Evolutionary conservation across 2,113 vertebrate genomes (phyloP), one percentile per base, ranked within the genome.

Genomic region (Sapajus apella): DNA sequence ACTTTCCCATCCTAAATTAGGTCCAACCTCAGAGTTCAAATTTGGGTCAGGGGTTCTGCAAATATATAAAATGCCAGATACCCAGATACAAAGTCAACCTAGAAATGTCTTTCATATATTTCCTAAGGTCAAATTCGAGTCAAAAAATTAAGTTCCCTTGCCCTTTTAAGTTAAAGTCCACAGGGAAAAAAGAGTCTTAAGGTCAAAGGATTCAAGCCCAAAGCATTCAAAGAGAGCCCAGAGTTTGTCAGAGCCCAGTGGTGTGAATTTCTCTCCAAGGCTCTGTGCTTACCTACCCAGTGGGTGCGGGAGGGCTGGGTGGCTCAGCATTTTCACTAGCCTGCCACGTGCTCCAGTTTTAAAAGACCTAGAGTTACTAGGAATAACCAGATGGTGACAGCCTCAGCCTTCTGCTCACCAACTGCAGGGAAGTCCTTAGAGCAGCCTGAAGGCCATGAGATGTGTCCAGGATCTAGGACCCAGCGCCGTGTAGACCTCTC

Each of bases 131-230:
- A 72, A 89, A 85, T 72, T 79, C 11, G 76, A 45, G 25, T 70
- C 0, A 47, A 82, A 92, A 77, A 75, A 45, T 45, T 23, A 35
- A 56, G 83, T 66, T 82, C 55, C 37, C 47, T 95, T 91, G 77
- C 47, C 47, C 72, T 85, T 96, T 86, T 72, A 50, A 37, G 87
- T 83, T 96, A 37, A 87, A 95, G 40, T 64, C 84, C 52, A 64
- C 80, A 87, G 7, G 20, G 61, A 96, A 37, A 1, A 11, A 20
- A 50, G 82, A 73, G 32, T 50, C 47, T 47, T 35, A 88, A 86
- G 18, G 37, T 64, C 13, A 23, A 43, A 85, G 12, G 58, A 64
- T n/a, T 76, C 35, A 87, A 88, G 25, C 12, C 18, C 14, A 55
- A 68, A 79, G 17, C 17, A 55, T 45, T 90, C 37, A 64, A 73